Conservation (phyloP, 2,113 vertebrate species). For the Carlito syrichta region DNA sequence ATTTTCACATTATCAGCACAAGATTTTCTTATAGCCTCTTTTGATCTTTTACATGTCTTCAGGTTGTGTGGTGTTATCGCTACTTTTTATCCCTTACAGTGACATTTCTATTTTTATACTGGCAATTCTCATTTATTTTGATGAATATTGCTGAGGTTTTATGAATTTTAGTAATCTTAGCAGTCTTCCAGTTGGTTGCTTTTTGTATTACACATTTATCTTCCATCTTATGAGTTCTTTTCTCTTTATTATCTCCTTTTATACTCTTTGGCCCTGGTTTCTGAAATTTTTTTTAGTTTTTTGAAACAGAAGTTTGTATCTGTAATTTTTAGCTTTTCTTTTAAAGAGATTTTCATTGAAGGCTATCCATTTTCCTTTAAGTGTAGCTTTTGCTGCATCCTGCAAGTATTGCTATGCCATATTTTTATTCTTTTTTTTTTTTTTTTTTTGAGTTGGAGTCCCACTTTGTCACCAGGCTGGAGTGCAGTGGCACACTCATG, state of each 20-base stretch:
- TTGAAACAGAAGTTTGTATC: background rate
- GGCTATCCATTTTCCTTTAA: background rate
- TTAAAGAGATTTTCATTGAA: background rate
- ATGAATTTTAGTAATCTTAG: background rate
- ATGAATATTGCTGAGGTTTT: background rate
- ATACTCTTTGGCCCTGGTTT: background rate
- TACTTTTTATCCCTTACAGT: background rate
- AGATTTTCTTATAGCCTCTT: background rate
- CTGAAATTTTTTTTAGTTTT: background rate
- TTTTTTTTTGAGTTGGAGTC: too few species aligned
- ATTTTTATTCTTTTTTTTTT: constrained; percentile 13
- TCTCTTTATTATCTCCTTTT: background rate
- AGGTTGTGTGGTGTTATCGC: background rate
- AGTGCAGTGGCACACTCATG: too few species aligned
- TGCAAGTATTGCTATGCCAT: background rate
- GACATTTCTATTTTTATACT: background rate
- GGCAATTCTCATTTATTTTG: background rate
- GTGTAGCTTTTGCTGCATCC: background rate
- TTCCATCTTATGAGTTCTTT: background rate
- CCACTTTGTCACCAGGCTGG: too few species aligned
- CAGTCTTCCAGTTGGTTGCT: background rate
- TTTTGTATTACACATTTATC: background rate
- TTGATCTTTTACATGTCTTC: background rate
- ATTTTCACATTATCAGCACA: background rate
- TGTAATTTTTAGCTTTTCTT: background rate